Evolutionary conservation across 2,888 invertebrate species (phyloP).

Genomic region (Dysmachus trigonus): DNA sequence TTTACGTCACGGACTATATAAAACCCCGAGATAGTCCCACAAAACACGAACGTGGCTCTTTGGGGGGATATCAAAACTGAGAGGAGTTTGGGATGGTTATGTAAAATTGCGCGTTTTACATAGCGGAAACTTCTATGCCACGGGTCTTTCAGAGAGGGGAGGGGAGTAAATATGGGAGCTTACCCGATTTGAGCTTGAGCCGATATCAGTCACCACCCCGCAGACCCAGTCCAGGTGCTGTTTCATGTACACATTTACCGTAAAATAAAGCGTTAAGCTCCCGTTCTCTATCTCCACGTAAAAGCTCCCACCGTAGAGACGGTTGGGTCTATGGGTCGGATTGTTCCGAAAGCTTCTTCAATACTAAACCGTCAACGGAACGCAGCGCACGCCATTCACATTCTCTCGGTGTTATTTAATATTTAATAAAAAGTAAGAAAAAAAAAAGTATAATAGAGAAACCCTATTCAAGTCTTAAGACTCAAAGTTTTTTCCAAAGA

Average conservation of each 20-base stretch:
- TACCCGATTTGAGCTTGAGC: background rate
- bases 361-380: slow-evolving; percentile 55
- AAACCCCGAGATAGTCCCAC: background rate
- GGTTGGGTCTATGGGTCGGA: background rate
- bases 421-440: background rate
- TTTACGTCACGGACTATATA: slow-evolving; percentile 26
- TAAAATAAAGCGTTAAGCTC: background rate
- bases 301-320: background rate
- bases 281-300: slow-evolving; percentile 1
- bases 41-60: background rate
- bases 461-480: background rate
- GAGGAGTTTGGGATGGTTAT: background rate
- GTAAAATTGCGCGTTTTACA: background rate
- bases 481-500: background rate
- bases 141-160: background rate
- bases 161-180: background rate
- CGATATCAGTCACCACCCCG: background rate
- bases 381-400: slow-evolving; percentile 54
- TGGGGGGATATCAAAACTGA: too few relatives aligned
- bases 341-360: slow-evolving; percentile 46
- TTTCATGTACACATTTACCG: background rate
- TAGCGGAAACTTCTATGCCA: background rate
- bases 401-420: slow-evolving; percentile 52
- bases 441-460: slow-evolving; percentile 2
- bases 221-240: background rate